phyloP scores from a whole-genome alignment of 2,888 invertebrate species.

The Yponomeuta evonymella region DNA sequence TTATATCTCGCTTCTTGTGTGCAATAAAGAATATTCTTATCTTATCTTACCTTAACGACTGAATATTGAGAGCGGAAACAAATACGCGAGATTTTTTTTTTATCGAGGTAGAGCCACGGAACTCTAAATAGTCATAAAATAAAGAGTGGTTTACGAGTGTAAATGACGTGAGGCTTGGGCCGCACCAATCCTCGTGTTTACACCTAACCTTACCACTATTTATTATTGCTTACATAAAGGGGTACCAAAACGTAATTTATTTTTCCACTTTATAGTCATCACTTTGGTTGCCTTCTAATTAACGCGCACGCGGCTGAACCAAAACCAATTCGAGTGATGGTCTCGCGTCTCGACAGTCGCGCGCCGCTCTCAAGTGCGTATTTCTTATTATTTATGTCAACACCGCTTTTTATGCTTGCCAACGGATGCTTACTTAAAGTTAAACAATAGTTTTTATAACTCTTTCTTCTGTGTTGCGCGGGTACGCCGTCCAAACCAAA shows the following conservation, averaged over 20 bases:
- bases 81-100: no score
- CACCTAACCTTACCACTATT: constrained; percentile 40
- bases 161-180: constrained; percentile 66
- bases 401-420: constrained; percentile 46
- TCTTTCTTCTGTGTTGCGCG: constrained; percentile 23
- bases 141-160: constrained; percentile 71
- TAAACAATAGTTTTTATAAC: constrained; percentile 43
- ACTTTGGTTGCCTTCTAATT: constrained; percentile 62
- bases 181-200: constrained; percentile 56
- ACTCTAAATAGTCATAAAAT: constrained; percentile 54
- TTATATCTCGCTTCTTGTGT: no score
- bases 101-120: background rate
- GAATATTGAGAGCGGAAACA: background rate
- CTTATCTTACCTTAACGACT: background rate
- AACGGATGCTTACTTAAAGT: constrained; percentile 30
- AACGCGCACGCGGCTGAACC: constrained; percentile 66
- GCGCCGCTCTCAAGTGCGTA: constrained; percentile 54
- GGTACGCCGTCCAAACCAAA: constrained; percentile 7
- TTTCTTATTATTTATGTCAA: constrained; percentile 65
- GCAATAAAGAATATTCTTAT: no score
- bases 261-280: constrained; percentile 56
- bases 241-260: constrained; percentile 56
- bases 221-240: constrained; percentile 43
- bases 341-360: constrained; percentile 30
- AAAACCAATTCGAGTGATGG: constrained; percentile 49